A percentile compares a stretch with the other conserved stretches of the same genome.
Conservation (phyloP, 2,888 invertebrate genomes). For the Drosophila paramelanica region DNA sequence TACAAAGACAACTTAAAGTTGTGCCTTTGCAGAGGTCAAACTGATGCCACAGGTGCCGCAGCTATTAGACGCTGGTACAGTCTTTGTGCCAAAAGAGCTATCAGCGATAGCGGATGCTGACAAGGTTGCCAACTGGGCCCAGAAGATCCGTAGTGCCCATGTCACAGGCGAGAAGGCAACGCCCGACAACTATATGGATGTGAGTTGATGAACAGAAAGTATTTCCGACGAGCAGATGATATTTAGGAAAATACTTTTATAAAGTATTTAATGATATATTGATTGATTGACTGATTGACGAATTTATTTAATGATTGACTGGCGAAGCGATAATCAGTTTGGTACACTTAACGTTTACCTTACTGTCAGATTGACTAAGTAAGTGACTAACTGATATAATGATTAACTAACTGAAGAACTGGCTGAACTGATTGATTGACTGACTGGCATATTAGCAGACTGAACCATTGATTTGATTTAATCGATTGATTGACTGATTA, state of each 20-base stretch:
- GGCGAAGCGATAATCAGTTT: no score
- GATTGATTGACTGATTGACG: not conserved
- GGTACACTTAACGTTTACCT: no score
- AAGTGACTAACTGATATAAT: not conserved
- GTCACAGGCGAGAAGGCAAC: conserved; percentile 76
- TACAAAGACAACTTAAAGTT: not conserved
- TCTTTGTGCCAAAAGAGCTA: conserved; percentile 78
- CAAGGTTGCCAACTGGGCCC: conserved; percentile 61
- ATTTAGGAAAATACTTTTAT: not conserved
- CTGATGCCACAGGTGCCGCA: conserved; percentile 54
- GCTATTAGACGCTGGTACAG: conserved; percentile 66
- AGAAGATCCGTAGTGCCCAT: conserved; percentile 73
- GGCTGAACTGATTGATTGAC: not conserved
- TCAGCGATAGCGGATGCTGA: conserved; percentile 55
- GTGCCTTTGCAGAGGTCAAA: conserved; percentile 55
- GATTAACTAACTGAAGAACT: not conserved
- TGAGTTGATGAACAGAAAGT: conserved; percentile 38
- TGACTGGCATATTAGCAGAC: no score
- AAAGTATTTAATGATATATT: not conserved
- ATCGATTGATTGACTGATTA: not conserved
- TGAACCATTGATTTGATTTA: no score
- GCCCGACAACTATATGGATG: conserved; percentile 79
- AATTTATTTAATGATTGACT: not conserved
- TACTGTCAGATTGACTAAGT: not conserved
- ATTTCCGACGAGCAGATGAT: not conserved